phyloP scores from a whole-genome alignment of 92 coral and sea anemone genomes.

The Chrysogorgia sp. region DNA sequence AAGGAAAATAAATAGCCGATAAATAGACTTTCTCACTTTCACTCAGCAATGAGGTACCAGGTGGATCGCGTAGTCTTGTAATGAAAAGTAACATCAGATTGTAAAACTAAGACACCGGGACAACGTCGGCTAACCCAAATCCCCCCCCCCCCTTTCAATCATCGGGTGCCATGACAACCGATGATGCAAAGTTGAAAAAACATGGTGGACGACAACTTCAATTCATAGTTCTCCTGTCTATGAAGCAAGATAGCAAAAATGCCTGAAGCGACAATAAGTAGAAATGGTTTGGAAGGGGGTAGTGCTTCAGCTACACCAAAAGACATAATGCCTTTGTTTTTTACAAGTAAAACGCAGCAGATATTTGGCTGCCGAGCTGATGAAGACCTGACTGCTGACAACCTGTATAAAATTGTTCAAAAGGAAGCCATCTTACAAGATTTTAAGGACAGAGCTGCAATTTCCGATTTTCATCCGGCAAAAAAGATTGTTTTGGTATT shows the following conservation, averaged over 20 bases:
- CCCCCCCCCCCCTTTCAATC: too few species aligned
- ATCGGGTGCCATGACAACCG: not conserved
- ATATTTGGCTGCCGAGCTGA: constrained; percentile 97
- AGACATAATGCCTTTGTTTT: constrained; percentile 93
- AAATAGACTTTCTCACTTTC: too few species aligned
- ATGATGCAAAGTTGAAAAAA: not conserved
- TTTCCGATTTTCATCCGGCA: constrained; percentile 97
- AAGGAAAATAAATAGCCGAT: too few species aligned
- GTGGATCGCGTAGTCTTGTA: too few species aligned
- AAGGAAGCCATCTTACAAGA: constrained; percentile 88
- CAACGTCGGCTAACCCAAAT: too few species aligned
- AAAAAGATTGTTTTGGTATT: constrained; percentile 87
- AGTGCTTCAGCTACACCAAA: constrained; percentile 71
- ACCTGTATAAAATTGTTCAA: constrained; percentile 76
- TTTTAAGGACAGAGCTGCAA: constrained; percentile 94
- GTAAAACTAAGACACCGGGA: not conserved
- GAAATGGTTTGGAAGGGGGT: constrained; percentile 68
- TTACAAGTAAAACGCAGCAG: constrained; percentile 97
- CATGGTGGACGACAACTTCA: not conserved
- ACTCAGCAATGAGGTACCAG: too few species aligned
- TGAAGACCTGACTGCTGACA: constrained; percentile 96
- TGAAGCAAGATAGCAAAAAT: constrained; percentile 34
- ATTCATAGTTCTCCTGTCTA: not conserved
- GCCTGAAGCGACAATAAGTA: constrained; percentile 84
- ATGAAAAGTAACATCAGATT: not conserved